Evolutionary conservation across 2,888 invertebrate species (phyloP), one percentile per base, ranked within the genome.

Genomic region (Rotaria macrura): DNA sequence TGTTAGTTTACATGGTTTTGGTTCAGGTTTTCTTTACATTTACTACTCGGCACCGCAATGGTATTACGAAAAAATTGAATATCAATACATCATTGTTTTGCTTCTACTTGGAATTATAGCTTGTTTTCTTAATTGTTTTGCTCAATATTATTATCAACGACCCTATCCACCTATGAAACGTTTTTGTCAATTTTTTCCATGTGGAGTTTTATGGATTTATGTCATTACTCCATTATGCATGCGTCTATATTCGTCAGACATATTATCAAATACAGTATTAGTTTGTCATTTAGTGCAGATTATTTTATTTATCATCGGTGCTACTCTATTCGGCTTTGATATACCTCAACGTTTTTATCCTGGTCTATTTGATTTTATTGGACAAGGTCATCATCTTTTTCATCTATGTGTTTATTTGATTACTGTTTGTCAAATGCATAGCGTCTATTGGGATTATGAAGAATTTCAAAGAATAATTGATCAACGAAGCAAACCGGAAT

Each of bases 161-260:
- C 85, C 85, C 23, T 85, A 85, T 85, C 85, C 85, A n/a, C 84
- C 85, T 0, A 83, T 85, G 38, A 85, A 85, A 54, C 57, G 85
- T 29, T 49, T 85, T 74, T 74, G 84, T 52, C 85, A 85, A 65
- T 85, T 85, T 54, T 57, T 49, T 23, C 85, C 85, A 84, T 85
- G 85, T 29, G 85, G 85, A 40, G 6, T 84, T 38, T 17, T 85
- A 38, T 85, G 85, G 85, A 20, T 84, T 43, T 85, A 84, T 47
- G 12, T 72, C n/a, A 84, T 85, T 12, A n/a, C 72, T 7, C 85
- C 85, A 20, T 43, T 85, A 47, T 65, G 65, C 34, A 65, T 65
- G 14, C 65, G 65, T 65, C 34, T 65, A 65, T 65, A 29, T n/a
- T 34, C 65, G 34, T n/a, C 65, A 34, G 34, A 29, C 17, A 65